These are phyloP conservation scores for Myzus persicae DNA, from an alignment of 1,140 invertebrate species.

Conservation along the genomic window DNA sequence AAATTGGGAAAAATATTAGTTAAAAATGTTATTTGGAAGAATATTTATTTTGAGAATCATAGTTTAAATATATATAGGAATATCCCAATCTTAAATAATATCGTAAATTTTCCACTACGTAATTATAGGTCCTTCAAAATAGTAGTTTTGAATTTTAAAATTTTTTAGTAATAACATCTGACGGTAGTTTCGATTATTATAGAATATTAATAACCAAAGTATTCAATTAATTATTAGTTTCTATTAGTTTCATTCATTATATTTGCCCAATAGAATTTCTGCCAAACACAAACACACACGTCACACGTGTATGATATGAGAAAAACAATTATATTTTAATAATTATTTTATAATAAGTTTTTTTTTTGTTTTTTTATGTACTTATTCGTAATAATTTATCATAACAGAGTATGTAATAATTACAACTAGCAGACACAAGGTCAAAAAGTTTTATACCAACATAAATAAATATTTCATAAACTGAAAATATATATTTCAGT, in stretches of 20 bases:
- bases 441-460: background rate
- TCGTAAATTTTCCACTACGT: background rate
- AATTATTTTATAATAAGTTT: background rate
- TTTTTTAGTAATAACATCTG: no score
- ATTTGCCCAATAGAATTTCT: no score
- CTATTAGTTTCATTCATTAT: no score
- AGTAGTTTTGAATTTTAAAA: no score
- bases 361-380: background rate
- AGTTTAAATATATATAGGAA: no score
- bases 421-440: background rate
- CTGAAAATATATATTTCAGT: background rate
- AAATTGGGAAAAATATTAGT: background rate
- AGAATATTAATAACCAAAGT: background rate
- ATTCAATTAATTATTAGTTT: background rate
- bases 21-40: background rate
- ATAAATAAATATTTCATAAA: background rate
- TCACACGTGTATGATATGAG: no score
- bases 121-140: background rate
- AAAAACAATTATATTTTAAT: no score
- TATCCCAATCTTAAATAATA: background rate
- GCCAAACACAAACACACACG: no score
- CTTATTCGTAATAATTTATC: background rate
- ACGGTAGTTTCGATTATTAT: background rate
- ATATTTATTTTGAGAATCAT: background rate
- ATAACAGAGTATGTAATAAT: background rate